Percentiles rank a stretch among this genome's conserved stretches.
Conservation (phyloP, 2,888 invertebrate species). For the Aradus depressus region DNA sequence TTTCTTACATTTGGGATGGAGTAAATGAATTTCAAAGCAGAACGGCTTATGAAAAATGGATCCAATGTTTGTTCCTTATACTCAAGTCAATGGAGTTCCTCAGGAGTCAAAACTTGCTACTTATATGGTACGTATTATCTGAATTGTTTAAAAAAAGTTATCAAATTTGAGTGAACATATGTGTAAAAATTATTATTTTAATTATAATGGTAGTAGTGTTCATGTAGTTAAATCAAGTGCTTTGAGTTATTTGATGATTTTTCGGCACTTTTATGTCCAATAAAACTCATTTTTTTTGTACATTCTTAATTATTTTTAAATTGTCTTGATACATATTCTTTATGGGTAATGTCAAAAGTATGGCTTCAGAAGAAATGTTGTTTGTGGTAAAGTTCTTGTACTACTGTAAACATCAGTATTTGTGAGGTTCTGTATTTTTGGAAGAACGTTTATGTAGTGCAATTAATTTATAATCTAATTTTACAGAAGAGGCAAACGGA, state of each 20-base stretch:
- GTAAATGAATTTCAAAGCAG: background rate
- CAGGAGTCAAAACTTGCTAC: slow-evolving; percentile 76
- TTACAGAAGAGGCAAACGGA: slow-evolving; percentile 29
- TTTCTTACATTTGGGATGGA: background rate
- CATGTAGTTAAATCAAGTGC: background rate
- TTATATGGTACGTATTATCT: slow-evolving; percentile 53
- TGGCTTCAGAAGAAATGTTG: slow-evolving; percentile 8
- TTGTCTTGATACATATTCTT: slow-evolving; percentile 26
- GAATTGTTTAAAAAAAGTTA: background rate
- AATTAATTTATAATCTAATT: slow-evolving; percentile 18
- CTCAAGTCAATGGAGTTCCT: slow-evolving; percentile 59
- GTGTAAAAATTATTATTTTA: background rate
- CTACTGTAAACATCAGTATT: background rate
- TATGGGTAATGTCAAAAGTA: slow-evolving; percentile 34
- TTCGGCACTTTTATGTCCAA: background rate
- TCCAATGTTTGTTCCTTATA: slow-evolving; percentile 57
- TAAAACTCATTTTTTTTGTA: background rate
- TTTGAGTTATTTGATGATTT: background rate
- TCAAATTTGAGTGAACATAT: background rate
- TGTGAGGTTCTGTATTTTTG: background rate
- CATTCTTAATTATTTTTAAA: background rate
- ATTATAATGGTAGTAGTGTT: slow-evolving; percentile 1
- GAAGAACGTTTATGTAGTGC: slow-evolving; percentile 14
- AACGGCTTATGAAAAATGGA: slow-evolving; percentile 48
- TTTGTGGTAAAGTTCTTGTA: slow-evolving; percentile 9